Percentiles rank a stretch among this genome's conserved stretches.
phyloP scores from a whole-genome alignment of 2,888 invertebrate species.

The Caenorhabditis sp. region DNA sequence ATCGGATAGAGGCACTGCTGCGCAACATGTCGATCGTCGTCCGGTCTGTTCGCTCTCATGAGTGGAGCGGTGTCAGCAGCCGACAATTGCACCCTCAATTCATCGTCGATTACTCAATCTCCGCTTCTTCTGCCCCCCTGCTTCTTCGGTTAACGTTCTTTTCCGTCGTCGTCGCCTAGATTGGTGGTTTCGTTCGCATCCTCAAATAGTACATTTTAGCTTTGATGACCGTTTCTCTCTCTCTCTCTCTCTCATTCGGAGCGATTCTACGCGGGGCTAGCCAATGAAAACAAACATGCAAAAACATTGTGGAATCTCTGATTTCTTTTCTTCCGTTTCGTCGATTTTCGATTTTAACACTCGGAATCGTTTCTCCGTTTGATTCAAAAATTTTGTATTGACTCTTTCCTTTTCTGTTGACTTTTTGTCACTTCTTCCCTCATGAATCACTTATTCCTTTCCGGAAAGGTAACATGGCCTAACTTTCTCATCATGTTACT shows the following conservation, averaged over 20 bases:
- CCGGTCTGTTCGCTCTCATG: conserved; percentile 57
- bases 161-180: conserved; percentile 1
- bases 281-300: conserved; percentile 52
- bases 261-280: conserved; percentile 18
- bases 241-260: conserved; percentile 11
- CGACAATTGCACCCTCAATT: conserved; percentile 41
- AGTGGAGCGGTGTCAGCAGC: conserved; percentile 53
- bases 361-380: conserved; percentile 26
- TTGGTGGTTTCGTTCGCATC: conserved; percentile 10
- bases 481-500: background rate
- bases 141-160: conserved; percentile 55
- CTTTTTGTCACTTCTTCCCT: conserved; percentile 48
- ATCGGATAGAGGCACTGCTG: conserved; percentile 43
- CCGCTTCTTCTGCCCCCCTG: conserved; percentile 36
- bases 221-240: conserved; percentile 35
- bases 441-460: conserved; percentile 42
- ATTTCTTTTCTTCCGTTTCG: conserved; percentile 21
- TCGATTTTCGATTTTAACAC: conserved; percentile 23
- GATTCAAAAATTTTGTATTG: conserved; percentile 41
- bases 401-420: conserved; percentile 47
- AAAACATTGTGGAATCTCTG: conserved; percentile 37
- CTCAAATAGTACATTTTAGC: conserved; percentile 44
- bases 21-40: conserved; percentile 55
- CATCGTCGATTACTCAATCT: conserved; percentile 34
- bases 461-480: conserved; percentile 48